Evolutionary conservation across 1,140 invertebrate genomes (phyloP), one percentile per base, ranked within the genome.

Genomic region (Drosophila ercepeae): DNA sequence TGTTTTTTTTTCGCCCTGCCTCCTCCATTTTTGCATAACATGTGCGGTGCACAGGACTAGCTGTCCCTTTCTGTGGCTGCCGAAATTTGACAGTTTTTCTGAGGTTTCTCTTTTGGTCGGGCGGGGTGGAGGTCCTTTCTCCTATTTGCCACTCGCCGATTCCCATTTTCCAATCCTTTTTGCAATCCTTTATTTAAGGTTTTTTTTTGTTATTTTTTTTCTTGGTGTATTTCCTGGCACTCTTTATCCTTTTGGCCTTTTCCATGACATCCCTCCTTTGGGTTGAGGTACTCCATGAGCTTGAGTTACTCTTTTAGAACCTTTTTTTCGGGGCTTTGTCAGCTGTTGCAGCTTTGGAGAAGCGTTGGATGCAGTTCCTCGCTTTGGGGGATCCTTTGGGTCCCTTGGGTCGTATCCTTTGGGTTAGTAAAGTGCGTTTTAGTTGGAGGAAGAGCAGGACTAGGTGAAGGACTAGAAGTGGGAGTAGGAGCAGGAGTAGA

Each of bases 271-370:
- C n/a, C n/a, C n/a, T n/a, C n/a, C n/a, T n/a, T n/a, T n/a, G n/a
- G n/a, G n/a, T n/a, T n/a, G n/a, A n/a, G n/a, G n/a, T n/a, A n/a
- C n/a, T n/a, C n/a, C n/a, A n/a, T 11, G 7, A 7, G 21, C 25
- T 27, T 52, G 25, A 3, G 3, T n/a, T 32, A 32, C 39, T 36
- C 27, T 46, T 58, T 36, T 27, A 27, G 7, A 14, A 9, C 29
- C n/a, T n/a, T n/a, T n/a, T 50, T 50, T 58, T 48, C 23, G 13
- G 21, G 8, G 19, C 7, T 50, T 44, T 60, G 52, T 54, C 52
- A 45, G 52, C 39, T 54, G 52, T 54, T 44, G 52, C 52, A 45
- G 36, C 7, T 3, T 27, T 21, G 7, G 27, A 8, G 9, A 27
- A 8, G n/a, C 11, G 0, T 44, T 25, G 8, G 39, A 54, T 54